These are phyloP conservation scores for Epizoanthus illoricatus DNA, from an alignment of 92 coral and sea anemone species.

Conservation along the genomic window DNA sequence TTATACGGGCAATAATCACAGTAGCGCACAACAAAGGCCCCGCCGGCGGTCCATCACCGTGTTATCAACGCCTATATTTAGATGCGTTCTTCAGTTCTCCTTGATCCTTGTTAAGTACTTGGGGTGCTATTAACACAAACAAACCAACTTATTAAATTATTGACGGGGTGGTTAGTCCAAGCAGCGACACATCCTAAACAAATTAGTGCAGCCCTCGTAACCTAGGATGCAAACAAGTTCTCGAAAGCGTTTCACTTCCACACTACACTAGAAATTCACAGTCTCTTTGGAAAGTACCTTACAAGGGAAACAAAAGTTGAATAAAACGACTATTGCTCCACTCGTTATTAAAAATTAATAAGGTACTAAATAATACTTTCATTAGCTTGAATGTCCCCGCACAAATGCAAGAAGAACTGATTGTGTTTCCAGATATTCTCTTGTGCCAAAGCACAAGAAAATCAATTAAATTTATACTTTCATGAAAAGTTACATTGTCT, in stretches of 20 bases:
- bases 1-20: slow-evolving; percentile 66
- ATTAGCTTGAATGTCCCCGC: not conserved
- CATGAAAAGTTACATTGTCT: not conserved
- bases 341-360: slow-evolving; percentile 34
- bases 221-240: slow-evolving; percentile 45
- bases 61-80: slow-evolving; percentile 20
- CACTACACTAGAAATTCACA: not conserved
- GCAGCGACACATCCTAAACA: slow-evolving; percentile 56
- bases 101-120: slow-evolving; percentile 68
- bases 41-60: slow-evolving; percentile 57
- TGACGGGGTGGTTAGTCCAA: slow-evolving; percentile 70
- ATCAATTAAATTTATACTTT: not conserved
- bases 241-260: slow-evolving; percentile 48
- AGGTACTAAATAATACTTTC: slow-evolving; percentile 6
- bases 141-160: slow-evolving; percentile 84
- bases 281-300: not conserved
- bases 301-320: not conserved
- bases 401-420: not conserved
- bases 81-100: slow-evolving; percentile 36
- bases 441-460: not conserved
- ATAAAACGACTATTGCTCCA: not conserved
- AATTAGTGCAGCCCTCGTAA: slow-evolving; percentile 54
- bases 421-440: slow-evolving; percentile 4
- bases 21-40: slow-evolving; percentile 62
- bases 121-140: slow-evolving; percentile 71